A percentile compares a stretch with the other conserved stretches of the same genome.
Conservation (phyloP, 2,797 vertebrate species). For the Rhabdophis nuchalis region DNA sequence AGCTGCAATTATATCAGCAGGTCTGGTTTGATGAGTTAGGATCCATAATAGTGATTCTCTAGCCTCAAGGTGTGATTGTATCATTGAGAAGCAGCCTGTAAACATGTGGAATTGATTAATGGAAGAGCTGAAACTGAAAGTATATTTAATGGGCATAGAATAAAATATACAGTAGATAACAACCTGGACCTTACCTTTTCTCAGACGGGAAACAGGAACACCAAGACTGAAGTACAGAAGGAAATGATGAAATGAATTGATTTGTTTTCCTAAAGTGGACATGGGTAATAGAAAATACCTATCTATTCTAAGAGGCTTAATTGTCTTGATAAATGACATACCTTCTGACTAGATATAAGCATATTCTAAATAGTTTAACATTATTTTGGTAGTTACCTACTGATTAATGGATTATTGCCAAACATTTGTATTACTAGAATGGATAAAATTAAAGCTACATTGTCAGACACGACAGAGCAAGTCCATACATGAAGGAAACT, state of each 20-base stretch:
- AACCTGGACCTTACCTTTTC: not conserved
- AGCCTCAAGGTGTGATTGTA: not conserved
- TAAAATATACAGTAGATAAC: not conserved
- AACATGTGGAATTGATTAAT: not conserved
- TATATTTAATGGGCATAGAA: not conserved
- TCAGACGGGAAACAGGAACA: not conserved
- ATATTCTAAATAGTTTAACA: slow-evolving; percentile 48
- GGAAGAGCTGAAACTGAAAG: not conserved
- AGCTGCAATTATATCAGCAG: not conserved
- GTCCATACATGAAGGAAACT: not conserved
- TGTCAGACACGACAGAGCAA: not conserved
- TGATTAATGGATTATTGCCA: slow-evolving; percentile 54
- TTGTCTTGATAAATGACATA: slow-evolving; percentile 40
- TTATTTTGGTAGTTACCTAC: slow-evolving; percentile 48
- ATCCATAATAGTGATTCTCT: not conserved
- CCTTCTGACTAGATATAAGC: slow-evolving; percentile 46
- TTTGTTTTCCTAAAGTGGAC: not conserved
- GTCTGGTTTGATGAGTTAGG: not conserved
- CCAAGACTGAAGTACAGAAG: not conserved
- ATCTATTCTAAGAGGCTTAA: slow-evolving; percentile 34
- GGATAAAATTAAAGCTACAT: slow-evolving; percentile 48
- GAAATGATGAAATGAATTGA: slow-evolving; percentile 1
- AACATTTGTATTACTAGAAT: slow-evolving; percentile 54
- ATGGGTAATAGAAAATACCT: slow-evolving; percentile 1
- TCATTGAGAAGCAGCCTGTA: not conserved